Conservation (phyloP, 2,113 vertebrate species). For the Actinemys pallida region DNA sequence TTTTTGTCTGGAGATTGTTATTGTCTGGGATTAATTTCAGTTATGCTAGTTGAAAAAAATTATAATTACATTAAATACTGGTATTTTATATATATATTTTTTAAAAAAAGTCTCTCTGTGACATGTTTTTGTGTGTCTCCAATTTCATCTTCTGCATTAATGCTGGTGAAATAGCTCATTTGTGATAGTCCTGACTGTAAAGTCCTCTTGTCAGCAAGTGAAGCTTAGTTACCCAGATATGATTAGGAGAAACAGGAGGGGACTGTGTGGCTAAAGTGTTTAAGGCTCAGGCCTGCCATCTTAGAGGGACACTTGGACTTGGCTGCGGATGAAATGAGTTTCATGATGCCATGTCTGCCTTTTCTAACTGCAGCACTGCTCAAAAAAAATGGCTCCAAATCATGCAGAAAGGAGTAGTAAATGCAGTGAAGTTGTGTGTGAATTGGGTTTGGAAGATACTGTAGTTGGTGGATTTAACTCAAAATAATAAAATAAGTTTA, state of each 20-base stretch:
- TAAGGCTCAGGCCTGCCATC: neutral
- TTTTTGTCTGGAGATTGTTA: conserved; percentile 57
- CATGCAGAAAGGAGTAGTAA: neutral
- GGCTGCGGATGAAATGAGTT: neutral
- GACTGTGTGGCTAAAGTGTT: neutral
- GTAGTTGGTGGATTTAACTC: neutral
- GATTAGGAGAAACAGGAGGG: neutral
- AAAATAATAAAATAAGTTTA: no score
- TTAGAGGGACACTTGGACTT: neutral
- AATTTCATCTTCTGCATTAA: conserved; percentile 45
- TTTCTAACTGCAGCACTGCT: neutral
- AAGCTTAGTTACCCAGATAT: conserved; percentile 37
- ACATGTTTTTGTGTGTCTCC: conserved; percentile 15
- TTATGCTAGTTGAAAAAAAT: conserved; percentile 19
- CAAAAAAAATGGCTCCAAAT: neutral
- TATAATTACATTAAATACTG: conserved; percentile 37
- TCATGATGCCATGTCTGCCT: neutral
- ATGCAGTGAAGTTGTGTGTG: neutral
- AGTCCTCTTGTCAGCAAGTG: conserved; percentile 31
- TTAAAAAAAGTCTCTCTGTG: neutral
- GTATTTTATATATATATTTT: neutral
- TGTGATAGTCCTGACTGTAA: conserved; percentile 30
- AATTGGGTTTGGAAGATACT: neutral
- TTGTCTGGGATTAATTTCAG: conserved; percentile 54
- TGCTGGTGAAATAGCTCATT: conserved; percentile 41